Conservation (phyloP, 2,113 vertebrate species). For the Indri indri region DNA sequence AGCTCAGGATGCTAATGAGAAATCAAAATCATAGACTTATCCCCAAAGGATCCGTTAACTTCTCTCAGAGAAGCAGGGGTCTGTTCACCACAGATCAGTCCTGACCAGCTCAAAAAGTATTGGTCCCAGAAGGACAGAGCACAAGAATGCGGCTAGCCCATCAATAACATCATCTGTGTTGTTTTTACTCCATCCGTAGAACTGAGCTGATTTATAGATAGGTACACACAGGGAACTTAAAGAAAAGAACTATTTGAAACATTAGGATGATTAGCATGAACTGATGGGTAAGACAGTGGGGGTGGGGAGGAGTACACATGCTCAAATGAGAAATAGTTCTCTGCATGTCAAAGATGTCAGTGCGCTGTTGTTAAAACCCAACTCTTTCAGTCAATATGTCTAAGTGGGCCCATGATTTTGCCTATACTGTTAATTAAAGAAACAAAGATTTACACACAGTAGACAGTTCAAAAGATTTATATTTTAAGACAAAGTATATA, state of each 20-base stretch:
- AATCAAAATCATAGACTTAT: constrained; percentile 55
- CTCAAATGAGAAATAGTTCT: not conserved
- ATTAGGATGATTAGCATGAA: not conserved
- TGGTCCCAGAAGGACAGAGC: constrained; percentile 39
- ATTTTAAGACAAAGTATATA: not conserved
- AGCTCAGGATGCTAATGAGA: constrained; percentile 66
- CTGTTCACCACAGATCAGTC: constrained; percentile 54
- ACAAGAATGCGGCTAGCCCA: not conserved
- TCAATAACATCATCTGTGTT: constrained; percentile 35
- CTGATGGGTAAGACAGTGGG: not conserved
- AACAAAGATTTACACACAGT: not conserved
- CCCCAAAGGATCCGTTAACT: constrained; percentile 58
- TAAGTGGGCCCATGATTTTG: not conserved
- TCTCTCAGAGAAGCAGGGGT: constrained; percentile 44
- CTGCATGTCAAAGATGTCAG: not conserved
- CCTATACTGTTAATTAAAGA: not conserved
- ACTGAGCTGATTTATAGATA: constrained; percentile 50
- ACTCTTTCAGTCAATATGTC: not conserved
- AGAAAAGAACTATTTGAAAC: constrained; percentile 1
- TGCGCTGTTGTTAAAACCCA: not conserved
- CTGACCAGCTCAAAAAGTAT: constrained; percentile 36
- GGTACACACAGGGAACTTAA: not conserved
- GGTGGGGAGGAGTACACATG: not conserved
- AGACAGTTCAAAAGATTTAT: not conserved
- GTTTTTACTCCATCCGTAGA: not conserved